These are phyloP conservation scores for Enteromius argenteus DNA, from an alignment of 2,797 vertebrate genomes.

Conservation along the genomic window DNA sequence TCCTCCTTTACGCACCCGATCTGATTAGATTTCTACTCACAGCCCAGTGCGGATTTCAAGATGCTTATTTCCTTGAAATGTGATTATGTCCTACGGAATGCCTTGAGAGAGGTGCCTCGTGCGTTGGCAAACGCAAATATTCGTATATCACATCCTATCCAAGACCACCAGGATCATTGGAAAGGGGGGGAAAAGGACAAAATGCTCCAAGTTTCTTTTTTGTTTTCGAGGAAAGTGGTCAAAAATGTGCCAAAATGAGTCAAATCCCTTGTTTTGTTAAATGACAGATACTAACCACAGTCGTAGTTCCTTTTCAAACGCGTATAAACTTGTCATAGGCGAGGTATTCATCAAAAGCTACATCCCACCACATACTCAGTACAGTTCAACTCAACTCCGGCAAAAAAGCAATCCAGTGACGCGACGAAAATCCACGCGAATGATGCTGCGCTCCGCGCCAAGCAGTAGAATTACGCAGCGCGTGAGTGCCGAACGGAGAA, in stretches of 20 bases:
- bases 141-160: constrained; percentile 38
- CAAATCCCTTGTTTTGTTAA: neutral
- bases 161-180: neutral
- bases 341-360: constrained; percentile 66
- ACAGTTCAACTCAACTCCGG: constrained; percentile 61
- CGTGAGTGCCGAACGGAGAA: constrained; percentile 40
- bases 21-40: constrained; percentile 97
- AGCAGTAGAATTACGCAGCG: constrained; percentile 53
- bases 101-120: constrained; percentile 24
- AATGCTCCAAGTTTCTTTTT: constrained; percentile 60
- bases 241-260: constrained; percentile 42
- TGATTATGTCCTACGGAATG: constrained; percentile 57
- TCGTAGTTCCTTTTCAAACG: constrained; percentile 49
- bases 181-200: neutral
- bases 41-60: constrained; percentile 91
- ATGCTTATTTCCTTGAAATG: constrained; percentile 69
- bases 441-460: constrained; percentile 46
- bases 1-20: constrained; percentile 73
- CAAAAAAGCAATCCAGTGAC: constrained; percentile 65
- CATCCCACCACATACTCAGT: constrained; percentile 62
- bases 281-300: neutral
- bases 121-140: constrained; percentile 45
- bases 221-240: constrained; percentile 36
- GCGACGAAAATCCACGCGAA: constrained; percentile 65
- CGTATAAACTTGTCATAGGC: constrained; percentile 31